Conservation (phyloP, 2,888 invertebrate species). For the Leucophora obtusa region DNA sequence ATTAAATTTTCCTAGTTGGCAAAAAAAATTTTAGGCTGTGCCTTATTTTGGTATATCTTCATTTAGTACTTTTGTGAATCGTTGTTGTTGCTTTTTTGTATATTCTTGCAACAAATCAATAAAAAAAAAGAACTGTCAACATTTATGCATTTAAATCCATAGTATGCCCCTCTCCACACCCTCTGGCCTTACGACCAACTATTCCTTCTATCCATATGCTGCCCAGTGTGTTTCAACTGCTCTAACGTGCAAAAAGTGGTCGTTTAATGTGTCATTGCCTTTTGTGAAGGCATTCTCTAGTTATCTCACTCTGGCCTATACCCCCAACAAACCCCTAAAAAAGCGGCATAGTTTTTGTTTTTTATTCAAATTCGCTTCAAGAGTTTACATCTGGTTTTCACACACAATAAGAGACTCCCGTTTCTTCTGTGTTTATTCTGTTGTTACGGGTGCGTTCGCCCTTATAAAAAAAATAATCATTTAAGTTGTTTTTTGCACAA, state of each 20-base stretch:
- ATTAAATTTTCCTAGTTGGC: neutral
- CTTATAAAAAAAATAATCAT: slow-evolving; percentile 13
- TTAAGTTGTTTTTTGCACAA: neutral
- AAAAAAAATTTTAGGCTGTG: slow-evolving; percentile 55
- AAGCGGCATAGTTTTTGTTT: slow-evolving; percentile 51
- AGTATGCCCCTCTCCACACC: slow-evolving; percentile 4
- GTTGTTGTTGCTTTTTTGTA: slow-evolving; percentile 68
- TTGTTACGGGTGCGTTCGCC: slow-evolving; percentile 34
- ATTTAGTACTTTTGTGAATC: slow-evolving; percentile 23
- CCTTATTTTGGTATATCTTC: slow-evolving; percentile 57
- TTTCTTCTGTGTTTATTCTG: slow-evolving; percentile 19
- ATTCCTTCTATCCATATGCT: neutral
- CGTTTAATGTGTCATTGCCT: slow-evolving; percentile 61
- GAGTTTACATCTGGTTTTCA: slow-evolving; percentile 59
- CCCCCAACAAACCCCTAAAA: slow-evolving; percentile 60
- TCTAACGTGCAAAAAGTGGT: slow-evolving; percentile 63
- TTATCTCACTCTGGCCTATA: slow-evolving; percentile 52
- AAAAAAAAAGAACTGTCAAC: slow-evolving; percentile 71
- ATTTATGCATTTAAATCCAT: slow-evolving; percentile 34
- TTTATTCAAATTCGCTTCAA: slow-evolving; percentile 46
- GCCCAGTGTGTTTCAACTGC: slow-evolving; percentile 36
- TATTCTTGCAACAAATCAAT: slow-evolving; percentile 77
- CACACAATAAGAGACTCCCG: slow-evolving; percentile 27
- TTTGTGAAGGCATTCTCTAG: slow-evolving; percentile 7
- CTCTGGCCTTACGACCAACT: no score